Evolutionary conservation across 2,113 vertebrate genomes (phyloP), one percentile per base, ranked within the genome.

Genomic region (Phyllostomus hastatus): DNA sequence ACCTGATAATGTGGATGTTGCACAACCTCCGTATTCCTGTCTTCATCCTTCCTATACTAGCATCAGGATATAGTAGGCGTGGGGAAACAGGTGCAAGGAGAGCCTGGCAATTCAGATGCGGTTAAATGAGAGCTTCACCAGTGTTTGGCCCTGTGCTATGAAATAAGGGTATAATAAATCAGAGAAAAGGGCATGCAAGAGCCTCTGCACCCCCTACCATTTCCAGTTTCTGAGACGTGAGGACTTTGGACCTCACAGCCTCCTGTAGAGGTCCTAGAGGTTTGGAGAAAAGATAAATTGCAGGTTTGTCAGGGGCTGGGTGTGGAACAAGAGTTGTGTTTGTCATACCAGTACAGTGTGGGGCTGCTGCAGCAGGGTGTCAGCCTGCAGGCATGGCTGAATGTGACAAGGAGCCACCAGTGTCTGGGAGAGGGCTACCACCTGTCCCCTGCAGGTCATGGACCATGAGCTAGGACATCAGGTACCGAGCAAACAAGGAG

Each of bases 141-240:
- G 35, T 31, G 6, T 38, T 69, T 81, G 41, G 9, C 26, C 17
- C 24, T 83, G 52, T n/a, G 52, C 50, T 57, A 5, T 3, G 38
- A 26, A 26, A 17, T 16, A 54, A 59, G 54, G 16, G 38, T 46
- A 26, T 54, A 33, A 57, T 26, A 38, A 43, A 35, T 20, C 31
- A 41, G 33, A 69, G 43, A 70, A 16, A 85, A 41, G 28, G 22
- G 33, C 16, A 41, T 14, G 0, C 59, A 70, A 82, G 12, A 41
- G 46, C 19, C 15, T 59, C 52, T 1, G 12, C 24, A 10, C 22
- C 5, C 48, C 0, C 8, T 2, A 9, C 31, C 31, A 7, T 33
- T 48, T 81, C 50, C 3, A 6, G 10, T 15, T 80, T 79, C 72
- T 73, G 64, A 46, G 22, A 43, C 81, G 4, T 4, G 38, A 70